Evolutionary conservation across 2,113 vertebrate genomes (phyloP).

Genomic region (Arothron firmamentum): DNA sequence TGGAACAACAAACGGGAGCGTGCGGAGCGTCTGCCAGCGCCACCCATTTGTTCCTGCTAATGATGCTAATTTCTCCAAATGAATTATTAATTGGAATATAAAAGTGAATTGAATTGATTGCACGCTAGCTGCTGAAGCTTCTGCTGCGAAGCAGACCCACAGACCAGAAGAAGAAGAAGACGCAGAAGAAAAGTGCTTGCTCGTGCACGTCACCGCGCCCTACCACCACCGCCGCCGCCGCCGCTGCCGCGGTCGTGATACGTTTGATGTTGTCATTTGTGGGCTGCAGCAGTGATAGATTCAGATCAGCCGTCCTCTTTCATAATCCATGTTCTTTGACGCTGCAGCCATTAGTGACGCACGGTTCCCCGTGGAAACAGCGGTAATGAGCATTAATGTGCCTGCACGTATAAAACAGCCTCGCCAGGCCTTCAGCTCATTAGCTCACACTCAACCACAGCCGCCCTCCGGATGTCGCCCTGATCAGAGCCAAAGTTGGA

Average conservation of each 20-base stretch:
- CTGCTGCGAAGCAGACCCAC: too few relatives aligned
- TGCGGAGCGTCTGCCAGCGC: constrained; percentile 27
- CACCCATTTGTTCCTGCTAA: constrained; percentile 48
- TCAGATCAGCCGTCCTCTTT: constrained; percentile 40
- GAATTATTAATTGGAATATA: constrained; percentile 37
- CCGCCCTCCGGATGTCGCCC: background rate
- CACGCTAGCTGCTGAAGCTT: too few relatives aligned
- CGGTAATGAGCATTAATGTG: constrained; percentile 42
- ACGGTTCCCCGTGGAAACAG: constrained; percentile 38
- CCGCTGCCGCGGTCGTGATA: constrained; percentile 18
- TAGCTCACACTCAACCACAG: constrained; percentile 40
- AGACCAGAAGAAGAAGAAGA: too few relatives aligned
- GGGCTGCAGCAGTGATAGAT: constrained; percentile 44
- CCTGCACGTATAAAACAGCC: constrained; percentile 41
- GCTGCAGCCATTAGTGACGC: constrained; percentile 13
- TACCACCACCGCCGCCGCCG: too few relatives aligned
- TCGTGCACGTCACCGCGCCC: too few relatives aligned
- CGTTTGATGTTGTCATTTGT: constrained; percentile 42
- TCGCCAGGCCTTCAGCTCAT: constrained; percentile 32
- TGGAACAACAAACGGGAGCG: constrained; percentile 15
- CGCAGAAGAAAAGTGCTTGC: too few relatives aligned
- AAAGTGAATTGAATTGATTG: background rate
- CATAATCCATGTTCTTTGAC: constrained; percentile 41
- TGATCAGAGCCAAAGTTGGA: too few relatives aligned
- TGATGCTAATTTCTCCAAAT: constrained; percentile 46